Base-by-base conservation (phyloP, 2,797 vertebrate genomes). In the Hapalemur alaotrensis region DNA sequence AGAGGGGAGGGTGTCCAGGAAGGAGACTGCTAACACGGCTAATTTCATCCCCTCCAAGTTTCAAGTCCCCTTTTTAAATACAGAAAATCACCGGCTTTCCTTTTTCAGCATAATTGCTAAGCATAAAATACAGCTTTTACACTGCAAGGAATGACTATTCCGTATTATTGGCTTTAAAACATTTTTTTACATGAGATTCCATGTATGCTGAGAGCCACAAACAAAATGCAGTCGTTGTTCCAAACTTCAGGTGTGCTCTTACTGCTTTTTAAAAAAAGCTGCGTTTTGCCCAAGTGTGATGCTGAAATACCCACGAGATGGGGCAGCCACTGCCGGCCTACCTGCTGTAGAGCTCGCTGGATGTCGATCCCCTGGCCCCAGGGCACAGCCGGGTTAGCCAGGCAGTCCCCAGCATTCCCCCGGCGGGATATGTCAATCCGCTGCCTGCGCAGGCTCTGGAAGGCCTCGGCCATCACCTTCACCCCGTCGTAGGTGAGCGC, bases 331-430 rank as follows among this genome's bases (percentile, higher is more conserved):
- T 13, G 43, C 14, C 20, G 9, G 80, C 20, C 67, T 92, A 99
- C 99, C 99, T 99, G 99, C 98, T 99, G 99, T 95, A 99, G 98
- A 1, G 99, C 99, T 98, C 99, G 99, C 98, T 99, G 99, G 98
- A 99, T 99, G 98, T 99, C 99, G 12, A 99, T 99, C 82, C 99
- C 99, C 95, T 99, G 99, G 41, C 99, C 99, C 99, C 99, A 99
- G 81, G 99, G 99, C 95, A 99, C 99, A 0, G 99, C 99, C 0
- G 99, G 99, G 98, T 99, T 99, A 97, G 99, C 99, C 20, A 99
- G 99, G 97, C 99, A 99, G 98, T 99, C 99, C 4, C 99, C 99
- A 0, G 99, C 99, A 0, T 99, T 99, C 81, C 99, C 99, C 0
- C 99, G 99, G 43, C 99, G 99, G 90, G 99, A 99, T 97, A 99